These are phyloP conservation scores for Paracentrotus lividus DNA, from an alignment of 53 echinoderm and acorn worm genomes.

Conservation along the genomic window DNA sequence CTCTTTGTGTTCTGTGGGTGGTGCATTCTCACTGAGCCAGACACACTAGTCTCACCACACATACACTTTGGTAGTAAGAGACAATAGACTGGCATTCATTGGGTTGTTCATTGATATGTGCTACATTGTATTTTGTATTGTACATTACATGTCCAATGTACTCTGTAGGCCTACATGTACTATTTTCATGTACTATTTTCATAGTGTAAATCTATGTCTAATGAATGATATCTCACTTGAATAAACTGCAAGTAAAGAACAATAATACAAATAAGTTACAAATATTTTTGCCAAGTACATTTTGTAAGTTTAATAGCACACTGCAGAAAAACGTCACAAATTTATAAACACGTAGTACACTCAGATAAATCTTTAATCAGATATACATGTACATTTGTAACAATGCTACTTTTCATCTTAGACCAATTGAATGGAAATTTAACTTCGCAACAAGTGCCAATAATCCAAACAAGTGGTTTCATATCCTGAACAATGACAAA, in stretches of 20 bases:
- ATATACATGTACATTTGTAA: too few relatives aligned
- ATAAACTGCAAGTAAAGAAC: too few relatives aligned
- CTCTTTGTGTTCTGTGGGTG: constrained; percentile 57
- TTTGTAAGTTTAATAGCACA: too few relatives aligned
- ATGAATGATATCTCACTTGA: too few relatives aligned
- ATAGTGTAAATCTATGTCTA: too few relatives aligned
- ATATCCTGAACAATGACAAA: not conserved
- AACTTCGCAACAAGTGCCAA: not conserved
- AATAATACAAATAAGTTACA: too few relatives aligned
- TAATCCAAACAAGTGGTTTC: not conserved
- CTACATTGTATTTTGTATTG: not conserved
- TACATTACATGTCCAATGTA: not conserved
- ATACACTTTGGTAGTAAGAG: not conserved
- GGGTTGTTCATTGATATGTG: not conserved
- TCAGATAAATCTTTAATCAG: too few relatives aligned
- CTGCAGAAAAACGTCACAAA: too few relatives aligned
- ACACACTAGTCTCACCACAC: not conserved
- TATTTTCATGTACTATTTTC: too few relatives aligned
- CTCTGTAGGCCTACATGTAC: not conserved
- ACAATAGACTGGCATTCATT: not conserved
- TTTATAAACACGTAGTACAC: not conserved
- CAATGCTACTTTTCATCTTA: not conserved
- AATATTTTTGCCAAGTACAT: too few relatives aligned
- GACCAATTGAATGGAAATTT: not conserved
- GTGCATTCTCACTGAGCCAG: constrained; percentile 39